Conservation (phyloP, 2,888 invertebrate species). For the Mythimna loreyi region DNA sequence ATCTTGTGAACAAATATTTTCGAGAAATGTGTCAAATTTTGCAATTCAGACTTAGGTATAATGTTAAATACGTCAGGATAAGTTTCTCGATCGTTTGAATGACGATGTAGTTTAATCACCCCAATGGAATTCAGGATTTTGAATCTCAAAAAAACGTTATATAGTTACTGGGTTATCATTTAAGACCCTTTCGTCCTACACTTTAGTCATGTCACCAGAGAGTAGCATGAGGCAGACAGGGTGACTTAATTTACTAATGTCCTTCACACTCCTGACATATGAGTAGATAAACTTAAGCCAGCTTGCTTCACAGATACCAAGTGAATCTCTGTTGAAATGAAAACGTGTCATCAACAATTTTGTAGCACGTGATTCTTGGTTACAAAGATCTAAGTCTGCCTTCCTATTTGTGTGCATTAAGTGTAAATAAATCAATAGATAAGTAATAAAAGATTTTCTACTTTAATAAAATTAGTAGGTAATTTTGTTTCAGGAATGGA, state of each 20-base stretch:
- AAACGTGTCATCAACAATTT: neutral
- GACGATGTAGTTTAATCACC: neutral
- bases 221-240: neutral
- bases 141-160: neutral
- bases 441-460: neutral
- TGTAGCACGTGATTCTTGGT: neutral
- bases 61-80: no score
- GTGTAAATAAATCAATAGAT: no score
- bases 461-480: neutral
- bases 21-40: no score
- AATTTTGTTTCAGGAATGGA: no score
- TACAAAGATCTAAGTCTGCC: no score
- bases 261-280: neutral
- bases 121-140: neutral
- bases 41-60: no score
- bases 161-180: neutral
- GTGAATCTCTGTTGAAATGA: neutral
- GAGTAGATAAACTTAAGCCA: neutral
- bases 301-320: neutral
- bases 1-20: no score
- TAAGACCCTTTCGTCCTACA: neutral
- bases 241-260: conserved; percentile 4
- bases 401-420: no score
- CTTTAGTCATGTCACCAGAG: neutral
- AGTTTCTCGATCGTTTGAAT: no score